Percentiles rank a stretch among this genome's conserved stretches.
Evolutionary conservation across 2,888 invertebrate species (phyloP).

Genomic region (Acanthoscelides obtectus): DNA sequence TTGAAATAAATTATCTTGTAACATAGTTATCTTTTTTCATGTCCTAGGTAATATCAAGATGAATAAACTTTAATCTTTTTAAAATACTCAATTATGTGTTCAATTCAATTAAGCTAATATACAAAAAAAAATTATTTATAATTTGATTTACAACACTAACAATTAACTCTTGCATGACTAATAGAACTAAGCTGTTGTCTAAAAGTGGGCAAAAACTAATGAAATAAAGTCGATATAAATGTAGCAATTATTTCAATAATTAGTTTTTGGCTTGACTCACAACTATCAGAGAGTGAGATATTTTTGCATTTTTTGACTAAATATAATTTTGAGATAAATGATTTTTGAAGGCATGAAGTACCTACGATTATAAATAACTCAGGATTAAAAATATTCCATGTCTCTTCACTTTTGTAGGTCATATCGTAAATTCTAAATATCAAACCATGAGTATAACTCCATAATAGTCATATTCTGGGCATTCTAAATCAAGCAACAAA

Average conservation of each 20-base stretch:
- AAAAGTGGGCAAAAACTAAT: background rate
- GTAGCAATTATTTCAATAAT: background rate
- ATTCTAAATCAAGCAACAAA: too few species aligned
- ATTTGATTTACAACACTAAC: background rate
- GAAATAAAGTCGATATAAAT: conserved; percentile 1
- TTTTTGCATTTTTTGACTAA: too few species aligned
- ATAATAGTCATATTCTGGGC: background rate
- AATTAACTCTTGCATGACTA: background rate
- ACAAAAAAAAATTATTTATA: background rate
- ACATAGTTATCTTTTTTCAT: background rate
- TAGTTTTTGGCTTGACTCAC: background rate
- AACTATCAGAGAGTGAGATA: too few species aligned
- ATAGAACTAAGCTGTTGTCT: background rate
- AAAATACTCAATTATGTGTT: background rate
- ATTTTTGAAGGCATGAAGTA: too few species aligned
- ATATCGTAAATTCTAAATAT: conserved; percentile 3
- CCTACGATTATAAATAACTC: too few species aligned
- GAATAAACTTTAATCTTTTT: background rate
- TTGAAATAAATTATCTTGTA: too few species aligned
- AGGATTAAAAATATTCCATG: too few species aligned
- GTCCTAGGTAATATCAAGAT: background rate
- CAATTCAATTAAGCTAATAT: background rate
- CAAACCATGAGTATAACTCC: background rate
- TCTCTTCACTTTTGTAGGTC: conserved; percentile 1
- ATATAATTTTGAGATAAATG: too few species aligned